These are phyloP conservation scores for Tichodroma muraria DNA, from an alignment of 2,113 vertebrate species.

Conservation along the genomic window DNA sequence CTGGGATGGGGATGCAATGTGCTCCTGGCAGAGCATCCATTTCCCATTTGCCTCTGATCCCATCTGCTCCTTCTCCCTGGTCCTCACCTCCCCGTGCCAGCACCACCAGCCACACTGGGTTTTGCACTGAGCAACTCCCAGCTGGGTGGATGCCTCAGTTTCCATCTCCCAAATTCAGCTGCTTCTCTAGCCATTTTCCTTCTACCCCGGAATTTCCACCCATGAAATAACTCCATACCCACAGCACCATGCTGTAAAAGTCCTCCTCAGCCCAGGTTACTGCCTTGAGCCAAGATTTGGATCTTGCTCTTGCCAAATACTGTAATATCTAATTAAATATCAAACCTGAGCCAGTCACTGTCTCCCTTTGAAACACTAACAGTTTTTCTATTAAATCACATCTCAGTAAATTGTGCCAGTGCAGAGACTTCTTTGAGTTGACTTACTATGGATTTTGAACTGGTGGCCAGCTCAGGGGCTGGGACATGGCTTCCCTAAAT, in stretches of 20 bases:
- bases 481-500: background rate
- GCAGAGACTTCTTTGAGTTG: background rate
- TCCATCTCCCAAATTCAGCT: background rate
- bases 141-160: background rate
- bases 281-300: background rate
- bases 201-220: background rate
- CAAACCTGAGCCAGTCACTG: background rate
- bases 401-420: background rate
- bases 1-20: background rate
- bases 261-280: background rate
- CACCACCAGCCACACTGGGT: background rate
- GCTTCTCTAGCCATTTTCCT: background rate
- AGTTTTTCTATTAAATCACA: background rate
- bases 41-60: background rate
- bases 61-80: background rate
- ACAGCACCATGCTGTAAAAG: background rate
- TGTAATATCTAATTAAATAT: background rate
- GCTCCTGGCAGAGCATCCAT: background rate
- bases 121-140: background rate
- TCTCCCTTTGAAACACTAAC: background rate
- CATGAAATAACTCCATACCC: background rate
- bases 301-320: background rate
- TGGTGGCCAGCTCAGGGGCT: background rate
- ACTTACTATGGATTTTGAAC: background rate
- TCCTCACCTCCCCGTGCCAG: background rate